Percentiles rank a stretch among this genome's conserved stretches.
These are phyloP conservation scores for Callionymus lyra DNA, from an alignment of 2,113 vertebrate genomes.

Conservation along the genomic window DNA sequence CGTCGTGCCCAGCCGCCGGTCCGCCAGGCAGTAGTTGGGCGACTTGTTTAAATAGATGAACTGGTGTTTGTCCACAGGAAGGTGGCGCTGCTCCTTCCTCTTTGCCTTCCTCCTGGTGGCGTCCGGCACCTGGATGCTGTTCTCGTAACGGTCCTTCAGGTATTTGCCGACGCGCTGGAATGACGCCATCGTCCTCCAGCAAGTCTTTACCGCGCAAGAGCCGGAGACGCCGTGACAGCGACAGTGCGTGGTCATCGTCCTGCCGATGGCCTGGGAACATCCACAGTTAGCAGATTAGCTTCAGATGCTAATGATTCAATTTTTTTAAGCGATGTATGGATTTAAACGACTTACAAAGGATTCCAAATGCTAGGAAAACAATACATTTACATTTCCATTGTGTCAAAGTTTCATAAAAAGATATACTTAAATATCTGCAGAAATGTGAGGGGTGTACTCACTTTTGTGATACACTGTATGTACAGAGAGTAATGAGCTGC, in stretches of 20 bases:
- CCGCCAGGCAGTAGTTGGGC: conserved; percentile 88
- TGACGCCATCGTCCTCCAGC: conserved; percentile 88
- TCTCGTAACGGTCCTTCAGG: conserved; percentile 90
- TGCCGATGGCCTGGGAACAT: conserved; percentile 73
- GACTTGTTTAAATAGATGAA: conserved; percentile 87
- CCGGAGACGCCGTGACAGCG: conserved; percentile 95
- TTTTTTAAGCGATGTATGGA: too few relatives aligned
- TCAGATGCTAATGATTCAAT: too few relatives aligned
- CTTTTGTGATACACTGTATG: too few relatives aligned
- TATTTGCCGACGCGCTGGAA: conserved; percentile 81
- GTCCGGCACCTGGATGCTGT: conserved; percentile 80
- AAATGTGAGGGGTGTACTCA: too few relatives aligned
- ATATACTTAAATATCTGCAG: too few relatives aligned
- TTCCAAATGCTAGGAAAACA: rapidly evolving
- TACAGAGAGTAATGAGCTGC: too few relatives aligned
- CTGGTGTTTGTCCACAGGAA: conserved; percentile 69
- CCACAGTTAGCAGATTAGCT: too few relatives aligned
- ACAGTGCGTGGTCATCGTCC: conserved; percentile 86
- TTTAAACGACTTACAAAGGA: neutral
- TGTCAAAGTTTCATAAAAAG: too few relatives aligned
- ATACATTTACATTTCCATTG: too few relatives aligned
- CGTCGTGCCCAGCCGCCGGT: conserved; percentile 72
- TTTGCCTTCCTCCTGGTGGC: conserved; percentile 71
- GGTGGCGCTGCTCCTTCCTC: conserved; percentile 70
- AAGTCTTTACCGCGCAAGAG: conserved; percentile 95